Percentiles rank a stretch among this genome's conserved stretches.
Conservation (phyloP, 2,797 vertebrate species). For the Melanogrammus aeglefinus region DNA sequence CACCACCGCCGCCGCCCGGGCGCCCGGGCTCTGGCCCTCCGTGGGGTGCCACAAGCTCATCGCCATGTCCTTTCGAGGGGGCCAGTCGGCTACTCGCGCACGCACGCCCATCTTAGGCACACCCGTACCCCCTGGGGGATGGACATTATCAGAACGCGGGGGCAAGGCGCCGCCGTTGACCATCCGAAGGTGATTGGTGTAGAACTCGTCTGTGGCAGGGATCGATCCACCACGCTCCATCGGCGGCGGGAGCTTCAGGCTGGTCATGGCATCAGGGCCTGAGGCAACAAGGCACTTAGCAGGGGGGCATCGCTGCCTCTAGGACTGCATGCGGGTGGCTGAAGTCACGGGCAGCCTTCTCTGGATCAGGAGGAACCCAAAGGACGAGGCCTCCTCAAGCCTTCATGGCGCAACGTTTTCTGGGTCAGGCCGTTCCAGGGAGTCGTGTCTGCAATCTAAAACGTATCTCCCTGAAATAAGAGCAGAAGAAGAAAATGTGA, state of each 20-base stretch:
- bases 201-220: conserved; percentile 91
- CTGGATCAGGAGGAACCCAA: conserved; percentile 16
- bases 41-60: conserved; percentile 56
- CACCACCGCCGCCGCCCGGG: conserved; percentile 56
- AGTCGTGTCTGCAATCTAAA: conserved; percentile 33
- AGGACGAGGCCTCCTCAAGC: conserved; percentile 38
- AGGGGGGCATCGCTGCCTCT: conserved; percentile 63
- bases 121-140: conserved; percentile 81
- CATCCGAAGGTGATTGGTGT: conserved; percentile 85
- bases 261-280: conserved; percentile 84
- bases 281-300: conserved; percentile 66
- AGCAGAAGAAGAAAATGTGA: conserved; percentile 18
- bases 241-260: conserved; percentile 85
- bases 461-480: conserved; percentile 43
- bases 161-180: conserved; percentile 82
- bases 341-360: conserved; percentile 55
- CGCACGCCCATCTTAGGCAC: conserved; percentile 98
- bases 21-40: conserved; percentile 55
- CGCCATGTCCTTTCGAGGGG: conserved; percentile 84
- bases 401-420: conserved; percentile 29
- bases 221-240: conserved; percentile 87
- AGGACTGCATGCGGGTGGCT: conserved; percentile 39
- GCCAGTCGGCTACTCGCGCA: conserved; percentile 96
- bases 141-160: conserved; percentile 81
- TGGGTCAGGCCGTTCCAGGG: conserved; percentile 4